Conservation (phyloP, 2,113 vertebrate genomes). For the Macquaria ambigua region DNA sequence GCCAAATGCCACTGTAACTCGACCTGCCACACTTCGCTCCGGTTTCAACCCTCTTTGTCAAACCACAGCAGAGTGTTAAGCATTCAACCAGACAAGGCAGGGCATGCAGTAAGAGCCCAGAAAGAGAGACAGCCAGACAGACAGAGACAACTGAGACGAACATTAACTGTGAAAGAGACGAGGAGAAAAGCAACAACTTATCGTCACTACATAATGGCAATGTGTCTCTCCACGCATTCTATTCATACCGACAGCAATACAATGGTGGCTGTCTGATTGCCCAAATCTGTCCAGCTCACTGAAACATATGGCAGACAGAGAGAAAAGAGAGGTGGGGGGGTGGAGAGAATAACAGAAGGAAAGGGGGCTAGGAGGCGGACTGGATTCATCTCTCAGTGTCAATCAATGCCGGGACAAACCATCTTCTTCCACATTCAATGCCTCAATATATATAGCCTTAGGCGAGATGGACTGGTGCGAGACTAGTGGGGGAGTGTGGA, state of each 20-base stretch:
- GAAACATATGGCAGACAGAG: constrained; percentile 68
- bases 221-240: constrained; percentile 60
- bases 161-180: constrained; percentile 42
- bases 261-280: constrained; percentile 72
- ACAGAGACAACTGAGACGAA: constrained; percentile 46
- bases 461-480: constrained; percentile 63
- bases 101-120: constrained; percentile 49
- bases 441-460: constrained; percentile 68
- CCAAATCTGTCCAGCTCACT: constrained; percentile 73
- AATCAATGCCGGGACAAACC: constrained; percentile 74
- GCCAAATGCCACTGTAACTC: constrained; percentile 43
- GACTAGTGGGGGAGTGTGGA: constrained; percentile 49
- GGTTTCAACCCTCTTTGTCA: constrained; percentile 61
- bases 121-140: constrained; percentile 30
- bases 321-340: constrained; percentile 28
- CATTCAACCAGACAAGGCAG: constrained; percentile 45
- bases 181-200: constrained; percentile 44
- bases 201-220: constrained; percentile 63
- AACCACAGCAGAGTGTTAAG: constrained; percentile 41
- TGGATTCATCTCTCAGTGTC: constrained; percentile 73
- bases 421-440: constrained; percentile 52
- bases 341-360: constrained; percentile 33
- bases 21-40: constrained; percentile 51
- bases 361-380: constrained; percentile 37
- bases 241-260: constrained; percentile 71